These are phyloP conservation scores for Tachypleus tridentatus DNA, from an alignment of 1,140 invertebrate species.

Conservation along the genomic window DNA sequence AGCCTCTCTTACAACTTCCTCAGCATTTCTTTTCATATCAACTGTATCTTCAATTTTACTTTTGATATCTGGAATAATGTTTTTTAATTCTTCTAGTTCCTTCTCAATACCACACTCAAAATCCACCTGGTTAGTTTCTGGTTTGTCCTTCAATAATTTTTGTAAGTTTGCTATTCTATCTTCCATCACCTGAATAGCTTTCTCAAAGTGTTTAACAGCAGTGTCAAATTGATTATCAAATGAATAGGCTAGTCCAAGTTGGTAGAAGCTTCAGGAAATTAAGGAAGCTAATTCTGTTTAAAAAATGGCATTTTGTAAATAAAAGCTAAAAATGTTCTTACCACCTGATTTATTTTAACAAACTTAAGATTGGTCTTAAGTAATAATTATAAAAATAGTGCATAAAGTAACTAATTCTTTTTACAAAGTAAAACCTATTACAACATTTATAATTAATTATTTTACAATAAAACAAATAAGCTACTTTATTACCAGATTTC, in stretches of 20 bases:
- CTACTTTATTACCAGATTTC: too few relatives aligned
- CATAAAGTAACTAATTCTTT: too few relatives aligned
- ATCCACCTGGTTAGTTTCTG: not conserved
- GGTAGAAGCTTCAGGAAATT: constrained; percentile 45
- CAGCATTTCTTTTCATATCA: constrained; percentile 53
- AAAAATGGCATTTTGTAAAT: too few relatives aligned
- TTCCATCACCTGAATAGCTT: constrained; percentile 53
- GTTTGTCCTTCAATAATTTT: constrained; percentile 10
- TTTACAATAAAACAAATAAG: too few relatives aligned
- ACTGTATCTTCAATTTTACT: constrained; percentile 65
- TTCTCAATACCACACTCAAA: constrained; percentile 20
- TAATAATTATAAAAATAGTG: too few relatives aligned
- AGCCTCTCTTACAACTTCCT: constrained; percentile 18
- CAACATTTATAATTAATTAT: too few relatives aligned
- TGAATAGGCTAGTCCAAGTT: constrained; percentile 57
- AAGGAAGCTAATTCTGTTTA: too few relatives aligned
- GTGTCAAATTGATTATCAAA: constrained; percentile 55
- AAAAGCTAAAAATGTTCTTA: too few relatives aligned
- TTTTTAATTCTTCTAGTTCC: constrained; percentile 62
- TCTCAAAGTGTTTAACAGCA: constrained; percentile 56
- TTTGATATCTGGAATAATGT: constrained; percentile 62
- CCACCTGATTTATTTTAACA: too few relatives aligned
- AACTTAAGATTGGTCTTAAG: too few relatives aligned
- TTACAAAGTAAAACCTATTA: too few relatives aligned
- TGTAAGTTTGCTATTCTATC: constrained; percentile 44